Evolutionary conservation across 2,113 vertebrate species (phyloP), one percentile per base, ranked within the genome.

Genomic region (Laticauda laticaudata): DNA sequence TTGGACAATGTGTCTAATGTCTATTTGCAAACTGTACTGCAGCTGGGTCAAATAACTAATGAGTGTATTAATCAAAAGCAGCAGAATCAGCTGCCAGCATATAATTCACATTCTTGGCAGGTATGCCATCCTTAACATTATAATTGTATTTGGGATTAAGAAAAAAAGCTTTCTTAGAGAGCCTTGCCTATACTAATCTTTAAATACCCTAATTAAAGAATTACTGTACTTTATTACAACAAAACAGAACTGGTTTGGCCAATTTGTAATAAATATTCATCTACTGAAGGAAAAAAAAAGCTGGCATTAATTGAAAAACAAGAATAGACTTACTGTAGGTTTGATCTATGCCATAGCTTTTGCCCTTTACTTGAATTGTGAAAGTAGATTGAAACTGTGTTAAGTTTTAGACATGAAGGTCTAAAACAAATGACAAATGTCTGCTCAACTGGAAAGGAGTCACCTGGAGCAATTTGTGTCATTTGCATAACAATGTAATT

Each of bases 51-150:
- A 94, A 48, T 94, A 94, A 96, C 94, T 96, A 95, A 97, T 93
- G 94, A 95, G 57, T 53, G 94, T n/a, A 94, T 96, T 95, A 96
- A 96, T 96, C 95, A 96, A 94, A 97, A 93, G 64, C 75, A 96
- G 92, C 92, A 94, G 89, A 53, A 92, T 1, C 57, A 95, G 93
- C 64, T 88, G 86, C 86, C 94, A 86, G 9, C 64, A 95, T 94
- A 94, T 96, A 96, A 95, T 0, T 97, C 97, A 94, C 5, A 91
- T 92, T 91, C 54, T 89, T 94, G 95, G 93, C 89, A 94, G 94
- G 89, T 94, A 96, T 89, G 95, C 95, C 91, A 95, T 93, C 61
- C 94, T 96, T 97, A 95, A 94, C 95, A 94, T 95, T 89, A 96
- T 87, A 94, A 87, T 96, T 96, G 96, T 95, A 51, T 95, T 91